Base-by-base conservation (phyloP, 2,888 invertebrate genomes). In the Spialia ferax region DNA sequence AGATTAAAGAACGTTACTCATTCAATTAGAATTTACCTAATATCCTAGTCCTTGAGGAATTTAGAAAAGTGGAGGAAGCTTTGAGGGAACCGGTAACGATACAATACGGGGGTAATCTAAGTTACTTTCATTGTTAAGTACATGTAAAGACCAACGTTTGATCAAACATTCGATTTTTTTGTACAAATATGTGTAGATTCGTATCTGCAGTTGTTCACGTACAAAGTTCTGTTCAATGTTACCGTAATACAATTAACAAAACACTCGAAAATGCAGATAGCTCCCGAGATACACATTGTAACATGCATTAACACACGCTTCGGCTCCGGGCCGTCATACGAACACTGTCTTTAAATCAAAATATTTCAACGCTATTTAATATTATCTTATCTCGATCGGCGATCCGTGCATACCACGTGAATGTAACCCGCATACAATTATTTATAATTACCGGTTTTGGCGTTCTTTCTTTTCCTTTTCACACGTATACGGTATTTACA, bases 351-450 rank as follows among this genome's bases (percentile, higher is more conserved):
- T 89, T 89, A 87, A 89, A 92, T 93, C 93, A 91, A 91, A 93
- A 91, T 91, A 90, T 92, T 93, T 93, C 91, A 91, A 92, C 91
- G 89, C 91, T 89, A 83, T 88, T 89, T 89, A 88, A 92, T 89
- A 78, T 87, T 85, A 91, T 91, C 89, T 91, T 84, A 92, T 93
- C 93, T 87, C 68, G 77, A 91, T 91, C 91, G 85, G 78, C 85
- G 86, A 91, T 90, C 90, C 86, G 81, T 84, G 86, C 89, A 89
- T 90, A 87, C 85, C 83, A 84, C 86, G 86, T 82, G 88, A 86
- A 89, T 87, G 90, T 89, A 86, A 85, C 87, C 89, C 88, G 88
- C 86, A 84, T 88, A 88, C 88, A 89, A 92, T 93, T 92, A 92
- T 88, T 83, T 85, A 85, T 93, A 92, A 93, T 91, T 88, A 91